Base-by-base conservation (phyloP, 2,797 vertebrate species). In the Xiphophorus birchmanni region DNA sequence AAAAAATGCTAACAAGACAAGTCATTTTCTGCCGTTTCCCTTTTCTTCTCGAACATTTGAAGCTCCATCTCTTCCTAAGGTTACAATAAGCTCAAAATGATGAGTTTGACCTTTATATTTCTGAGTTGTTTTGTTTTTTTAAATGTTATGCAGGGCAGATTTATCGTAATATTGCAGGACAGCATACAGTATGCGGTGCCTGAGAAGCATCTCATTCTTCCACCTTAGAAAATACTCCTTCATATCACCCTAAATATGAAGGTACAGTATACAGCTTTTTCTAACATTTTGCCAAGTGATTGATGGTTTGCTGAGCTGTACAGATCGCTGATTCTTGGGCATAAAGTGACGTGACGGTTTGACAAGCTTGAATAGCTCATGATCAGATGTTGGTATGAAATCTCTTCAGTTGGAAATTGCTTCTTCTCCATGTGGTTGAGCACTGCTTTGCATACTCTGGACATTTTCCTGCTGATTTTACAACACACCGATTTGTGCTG, bases 201-300 rank as follows among this genome's bases (percentile, higher is more conserved):
- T 37, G 37, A 37, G 37, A 5, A n/a, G 10, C 37, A 48, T 60
- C 71, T 85, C 56, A 82, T 71, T 80, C 80, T 60, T 56, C 50
- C 37, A 56, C 77, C 23, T 21, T 52, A 74, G 42, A 84, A 86
- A 78, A 65, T 76, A 37, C 44, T 56, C 47, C 67, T 42, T 78
- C 47, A 47, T 48, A 80, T 81, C 37, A 67, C 86, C 58, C 76
- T 32, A 79, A 82, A 88, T 88, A 89, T 86, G 67, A 86, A 80
- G 60, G 67, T 81, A 29, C 48, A 78, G 73, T 80, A 47, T 72
- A 74, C 83, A 87, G 79, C 81, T 84, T 90, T 91, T 91, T 89
- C 2, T 91, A 82, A 86, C 54, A 80, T 11, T 32, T 85, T 87
- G 69, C 80, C 35, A 42, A 69, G 77, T 81, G 79, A 91, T 87